A percentile compares a stretch with the other conserved stretches of the same genome.
Evolutionary conservation across 2,888 invertebrate genomes (phyloP).

Genomic region (Bellardia pandia): DNA sequence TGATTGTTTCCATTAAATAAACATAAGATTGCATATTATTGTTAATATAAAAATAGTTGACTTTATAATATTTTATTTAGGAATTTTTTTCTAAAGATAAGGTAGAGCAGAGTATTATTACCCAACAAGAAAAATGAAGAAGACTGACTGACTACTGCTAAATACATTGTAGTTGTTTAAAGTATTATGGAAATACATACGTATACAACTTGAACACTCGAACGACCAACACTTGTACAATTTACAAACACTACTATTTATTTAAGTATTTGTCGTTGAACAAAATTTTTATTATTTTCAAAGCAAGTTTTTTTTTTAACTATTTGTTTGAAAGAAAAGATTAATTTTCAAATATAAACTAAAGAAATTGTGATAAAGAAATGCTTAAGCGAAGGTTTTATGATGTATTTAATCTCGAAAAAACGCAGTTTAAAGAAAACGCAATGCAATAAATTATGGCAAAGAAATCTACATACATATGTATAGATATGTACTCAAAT

Average conservation of each 20-base stretch:
- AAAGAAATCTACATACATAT: neutral
- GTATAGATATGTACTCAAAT: no score
- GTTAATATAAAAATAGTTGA: constrained; percentile 41
- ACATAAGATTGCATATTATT: constrained; percentile 45
- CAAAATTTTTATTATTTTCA: constrained; percentile 44
- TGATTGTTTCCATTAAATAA: constrained; percentile 36
- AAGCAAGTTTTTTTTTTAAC: constrained; percentile 32
- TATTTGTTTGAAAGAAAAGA: no score
- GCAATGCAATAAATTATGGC: constrained; percentile 12
- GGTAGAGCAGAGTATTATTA: neutral
- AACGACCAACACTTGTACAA: constrained; percentile 26
- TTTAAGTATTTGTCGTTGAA: constrained; percentile 25
- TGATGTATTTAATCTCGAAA: constrained; percentile 25
- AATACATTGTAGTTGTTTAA: constrained; percentile 29
- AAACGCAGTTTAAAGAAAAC: constrained; percentile 11
- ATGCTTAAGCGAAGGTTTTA: constrained; percentile 42
- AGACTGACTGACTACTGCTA: neutral
- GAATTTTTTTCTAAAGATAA: constrained; percentile 45
- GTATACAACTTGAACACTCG: constrained; percentile 16
- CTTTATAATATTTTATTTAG: constrained; percentile 14
- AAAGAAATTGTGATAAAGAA: constrained; percentile 32
- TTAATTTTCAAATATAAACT: constrained; percentile 4
- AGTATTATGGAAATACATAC: constrained; percentile 41
- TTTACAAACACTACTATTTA: neutral
- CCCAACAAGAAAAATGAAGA: constrained; percentile 10